Base-by-base conservation (phyloP, 2,888 invertebrate genomes). In the Caenorhabditis panamensis region DNA sequence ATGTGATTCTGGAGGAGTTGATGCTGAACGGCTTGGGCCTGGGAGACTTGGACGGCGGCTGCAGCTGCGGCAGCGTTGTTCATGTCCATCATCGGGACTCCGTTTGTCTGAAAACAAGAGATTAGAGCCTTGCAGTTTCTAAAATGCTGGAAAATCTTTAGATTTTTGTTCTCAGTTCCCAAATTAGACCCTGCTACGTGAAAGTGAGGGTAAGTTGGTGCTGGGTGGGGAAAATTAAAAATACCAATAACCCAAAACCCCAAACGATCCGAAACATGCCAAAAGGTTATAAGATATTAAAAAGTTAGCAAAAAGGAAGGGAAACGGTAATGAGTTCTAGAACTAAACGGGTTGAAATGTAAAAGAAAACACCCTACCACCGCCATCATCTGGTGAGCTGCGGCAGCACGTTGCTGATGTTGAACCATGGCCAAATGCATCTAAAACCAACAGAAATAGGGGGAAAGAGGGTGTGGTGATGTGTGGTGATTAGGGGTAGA, bases 391-490 rank as follows among this genome's bases (percentile, higher is more conserved):
- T 56, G 47, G 41, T 69, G 69, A 49, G 49, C 59, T 6, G 31
- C 31, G 9, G 31, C 31, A 9, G 31, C 31, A 9, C 13, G 41
- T 41, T 56, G 68, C 37, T 68, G 78, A 26, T 64, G 77, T 36
- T 71, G 71, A 59, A 47, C 64, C 22, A 56, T 36, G 3, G 58
- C 64, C 66, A 59, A 3, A n/a, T 64, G 51, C 47, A 66, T 61
- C 59, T 79, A 76, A 24, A 75, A 64, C 37, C 49, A 66, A 62
- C 31, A 51, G 37, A 67, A 54, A 76, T 61, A 37, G 31, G 36
- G 47, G 63, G 44, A 59, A 36, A 26, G 24, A 18, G 51, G 31
- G 20, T 36, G 59, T n/a, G 59, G n/a, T n/a, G n/a, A n/a, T 36
- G 47, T 18, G 26, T 31, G 53, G 62, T 11, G 20, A 37, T 53